phyloP scores from a whole-genome alignment of 2,113 vertebrate species.

The Xenopus borealis region DNA sequence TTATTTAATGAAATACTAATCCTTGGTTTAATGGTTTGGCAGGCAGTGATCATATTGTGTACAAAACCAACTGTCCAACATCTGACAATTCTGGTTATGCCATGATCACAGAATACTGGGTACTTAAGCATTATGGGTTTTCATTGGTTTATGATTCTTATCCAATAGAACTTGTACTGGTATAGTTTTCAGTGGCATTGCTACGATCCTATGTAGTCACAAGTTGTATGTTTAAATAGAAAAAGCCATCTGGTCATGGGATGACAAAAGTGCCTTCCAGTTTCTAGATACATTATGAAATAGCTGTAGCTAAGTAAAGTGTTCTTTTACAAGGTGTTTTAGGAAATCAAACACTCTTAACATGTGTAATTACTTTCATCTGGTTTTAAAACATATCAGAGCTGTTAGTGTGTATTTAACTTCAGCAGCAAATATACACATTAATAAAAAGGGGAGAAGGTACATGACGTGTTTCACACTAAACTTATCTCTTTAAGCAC shows the following conservation, averaged over 20 bases:
- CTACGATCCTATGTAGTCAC: neutral
- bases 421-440: too few species aligned
- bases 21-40: slow-evolving; percentile 38
- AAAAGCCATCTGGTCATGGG: slow-evolving; percentile 10
- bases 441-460: too few species aligned
- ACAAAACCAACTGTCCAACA: slow-evolving; percentile 40
- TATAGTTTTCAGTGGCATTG: neutral
- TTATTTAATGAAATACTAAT: slow-evolving; percentile 45
- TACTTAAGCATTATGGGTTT: slow-evolving; percentile 8
- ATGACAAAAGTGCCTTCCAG: slow-evolving; percentile 10
- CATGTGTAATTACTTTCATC: slow-evolving; percentile 1
- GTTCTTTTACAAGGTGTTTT: neutral
- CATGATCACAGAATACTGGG: slow-evolving; percentile 8
- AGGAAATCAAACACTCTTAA: neutral
- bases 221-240: slow-evolving; percentile 4
- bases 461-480: too few species aligned
- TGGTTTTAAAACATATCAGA: neutral
- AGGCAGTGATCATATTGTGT: slow-evolving; percentile 23
- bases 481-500: too few species aligned
- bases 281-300: slow-evolving; percentile 3
- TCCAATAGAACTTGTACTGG: neutral
- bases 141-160: neutral
- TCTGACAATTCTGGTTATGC: slow-evolving; percentile 18
- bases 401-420: too few species aligned
- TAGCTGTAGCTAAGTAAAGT: neutral